phyloP scores from a whole-genome alignment of 1,140 invertebrate genomes.

The Macrosteles quadrilineatus region DNA sequence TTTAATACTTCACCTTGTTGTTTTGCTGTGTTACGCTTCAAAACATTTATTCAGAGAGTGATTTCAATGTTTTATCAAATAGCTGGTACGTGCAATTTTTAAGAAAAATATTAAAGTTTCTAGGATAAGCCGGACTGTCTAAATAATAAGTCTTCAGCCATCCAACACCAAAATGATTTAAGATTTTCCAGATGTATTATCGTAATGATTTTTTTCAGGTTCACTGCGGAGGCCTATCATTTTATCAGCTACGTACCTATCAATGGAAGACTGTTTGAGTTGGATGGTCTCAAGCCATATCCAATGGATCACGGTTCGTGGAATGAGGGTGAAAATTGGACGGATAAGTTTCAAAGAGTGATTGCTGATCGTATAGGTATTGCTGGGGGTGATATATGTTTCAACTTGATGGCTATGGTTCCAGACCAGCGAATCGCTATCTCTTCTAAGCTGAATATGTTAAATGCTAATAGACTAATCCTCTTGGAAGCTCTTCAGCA shows the following conservation, averaged over 20 bases:
- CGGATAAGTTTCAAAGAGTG: conserved; percentile 91
- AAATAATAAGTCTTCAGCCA: too few species aligned
- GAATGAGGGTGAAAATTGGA: conserved; percentile 89
- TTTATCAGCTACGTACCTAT: conserved; percentile 98
- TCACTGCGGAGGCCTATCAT: conserved; percentile 93
- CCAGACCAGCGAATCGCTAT: conserved; percentile 87
- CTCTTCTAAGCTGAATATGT: conserved; percentile 81
- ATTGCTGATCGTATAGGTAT: conserved; percentile 92
- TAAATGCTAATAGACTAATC: conserved; percentile 89
- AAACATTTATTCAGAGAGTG: too few species aligned
- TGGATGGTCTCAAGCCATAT: conserved; percentile 94
- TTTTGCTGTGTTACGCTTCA: too few species aligned
- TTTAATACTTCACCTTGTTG: too few species aligned
- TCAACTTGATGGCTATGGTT: conserved; percentile 97
- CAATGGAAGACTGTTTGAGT: conserved; percentile 89
- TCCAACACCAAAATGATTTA: too few species aligned
- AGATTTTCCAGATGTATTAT: too few species aligned
- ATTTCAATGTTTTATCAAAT: too few species aligned
- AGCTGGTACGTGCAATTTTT: too few species aligned
- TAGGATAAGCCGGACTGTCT: too few species aligned
- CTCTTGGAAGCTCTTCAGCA: conserved; percentile 86
- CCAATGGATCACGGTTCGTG: conserved; percentile 97
- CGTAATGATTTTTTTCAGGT: conserved; percentile 43
- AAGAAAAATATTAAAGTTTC: too few species aligned
- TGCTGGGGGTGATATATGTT: conserved; percentile 90